These are phyloP conservation scores for Microplitis demolitor DNA, from an alignment of 1,140 invertebrate genomes.

Conservation along the genomic window DNA sequence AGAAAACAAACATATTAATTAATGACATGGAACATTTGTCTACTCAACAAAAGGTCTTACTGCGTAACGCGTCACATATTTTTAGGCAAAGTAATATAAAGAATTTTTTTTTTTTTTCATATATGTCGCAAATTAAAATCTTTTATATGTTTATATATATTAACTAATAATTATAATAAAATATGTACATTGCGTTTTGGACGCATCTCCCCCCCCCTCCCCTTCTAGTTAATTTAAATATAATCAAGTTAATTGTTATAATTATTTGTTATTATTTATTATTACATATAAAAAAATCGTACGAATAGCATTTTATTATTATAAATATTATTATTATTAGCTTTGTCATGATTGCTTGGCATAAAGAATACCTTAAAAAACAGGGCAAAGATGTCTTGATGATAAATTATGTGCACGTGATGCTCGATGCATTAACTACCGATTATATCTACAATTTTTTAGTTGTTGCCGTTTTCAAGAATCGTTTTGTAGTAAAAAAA, in stretches of 20 bases:
- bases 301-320: constrained; percentile 1
- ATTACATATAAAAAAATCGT: constrained; percentile 18
- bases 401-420: constrained; percentile 26
- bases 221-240: not conserved
- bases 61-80: too few relatives aligned
- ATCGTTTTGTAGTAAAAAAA: too few relatives aligned
- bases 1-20: not conserved
- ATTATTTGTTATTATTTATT: constrained; percentile 1
- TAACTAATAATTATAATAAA: too few relatives aligned
- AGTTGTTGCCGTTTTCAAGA: not conserved
- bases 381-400: constrained; percentile 9
- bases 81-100: too few relatives aligned
- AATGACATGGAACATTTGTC: not conserved
- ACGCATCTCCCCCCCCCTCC: not conserved
- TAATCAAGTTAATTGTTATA: not conserved
- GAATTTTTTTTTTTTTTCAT: too few relatives aligned
- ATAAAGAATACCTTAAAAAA: constrained; percentile 13
- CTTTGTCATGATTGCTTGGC: constrained; percentile 23
- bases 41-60: too few relatives aligned
- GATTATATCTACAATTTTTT: constrained; percentile 9
- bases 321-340: not conserved
- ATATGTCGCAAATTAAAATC: too few relatives aligned
- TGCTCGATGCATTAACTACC: constrained; percentile 10
- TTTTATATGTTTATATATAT: too few relatives aligned
- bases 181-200: not conserved